Evolutionary conservation across 2,113 vertebrate species (phyloP), one percentile per base, ranked within the genome.

Genomic region (Ameiurus melas): DNA sequence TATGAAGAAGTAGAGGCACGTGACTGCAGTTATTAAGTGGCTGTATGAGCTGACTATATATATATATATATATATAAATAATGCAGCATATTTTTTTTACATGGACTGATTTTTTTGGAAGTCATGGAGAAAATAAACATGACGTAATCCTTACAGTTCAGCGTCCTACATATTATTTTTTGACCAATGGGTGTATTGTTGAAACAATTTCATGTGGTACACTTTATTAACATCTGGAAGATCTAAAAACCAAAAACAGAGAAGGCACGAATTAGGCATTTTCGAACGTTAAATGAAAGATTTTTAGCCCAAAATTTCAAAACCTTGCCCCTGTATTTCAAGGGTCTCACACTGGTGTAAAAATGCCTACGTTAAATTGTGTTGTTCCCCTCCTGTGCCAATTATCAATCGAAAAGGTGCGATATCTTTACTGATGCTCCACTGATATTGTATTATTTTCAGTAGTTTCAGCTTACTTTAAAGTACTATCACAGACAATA

Each of bases 141-240:
- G 75, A 20, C 5, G 4, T 53, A 71, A 19, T 73, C 20, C n/a
- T 58, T 25, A 39, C 13, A n/a, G 30, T 30, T 68, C 9, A 33
- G 3, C 4, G 39, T 36, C 36, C 20, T 43, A 30, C 7, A 30
- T 43, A 5, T 43, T 22, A 43, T 9, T 30, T 78, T 64, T 64
- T 36, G 27, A n/a, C 51, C 13, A 17, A 83, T 33, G 30, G 53
- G 71, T 77, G 2, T 51, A 30, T 68, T 80, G 77, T 33, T 68
- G 47, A 66, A 86, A 47, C 60, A 86, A 16, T 68, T 33, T 80
- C 12, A 16, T 22, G 57, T 75, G 30, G 66, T 27, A 13, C 3
- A 85, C 84, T 85, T 12, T 36, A 30, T 73, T 53, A 53, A 58
- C 8, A n/a, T 58, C 20, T 57, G 55, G 51, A 75, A 85, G 43